These are phyloP conservation scores for Baccha elongata DNA, from an alignment of 2,888 invertebrate species.

Conservation along the genomic window DNA sequence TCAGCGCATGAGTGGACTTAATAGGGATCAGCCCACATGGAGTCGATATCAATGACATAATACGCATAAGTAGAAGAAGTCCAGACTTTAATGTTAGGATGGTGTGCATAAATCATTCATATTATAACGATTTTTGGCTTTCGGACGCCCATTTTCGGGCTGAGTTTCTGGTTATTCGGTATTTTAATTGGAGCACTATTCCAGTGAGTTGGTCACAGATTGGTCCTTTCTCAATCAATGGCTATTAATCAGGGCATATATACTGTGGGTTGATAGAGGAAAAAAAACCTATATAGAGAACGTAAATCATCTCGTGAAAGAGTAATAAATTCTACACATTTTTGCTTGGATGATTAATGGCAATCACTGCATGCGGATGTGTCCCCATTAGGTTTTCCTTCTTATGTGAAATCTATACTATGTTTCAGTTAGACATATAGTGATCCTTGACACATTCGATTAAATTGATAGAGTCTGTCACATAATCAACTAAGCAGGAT, in stretches of 20 bases:
- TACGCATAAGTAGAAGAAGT: constrained; percentile 48
- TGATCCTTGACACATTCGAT: constrained; percentile 22
- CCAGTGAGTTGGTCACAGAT: constrained; percentile 45
- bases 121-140: constrained; percentile 19
- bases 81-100: constrained; percentile 59
- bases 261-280: constrained; percentile 16
- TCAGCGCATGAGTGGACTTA: constrained; percentile 44
- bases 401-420: constrained; percentile 20
- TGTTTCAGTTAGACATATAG: constrained; percentile 21
- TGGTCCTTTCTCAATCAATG: constrained; percentile 48
- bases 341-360: no score
- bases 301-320: constrained; percentile 13
- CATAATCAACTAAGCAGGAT: no score
- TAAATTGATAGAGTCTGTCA: no score
- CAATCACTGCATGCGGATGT: no score
- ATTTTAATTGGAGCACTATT: constrained; percentile 65
- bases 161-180: constrained; percentile 43
- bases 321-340: constrained; percentile 62
- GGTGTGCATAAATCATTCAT: constrained; percentile 66
- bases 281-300: constrained; percentile 1
- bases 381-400: no score
- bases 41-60: constrained; percentile 60
- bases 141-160: not conserved
- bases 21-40: constrained; percentile 63
- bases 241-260: constrained; percentile 58